Conservation (phyloP, 1,140 invertebrate species). For the Drosophila triauraria region DNA sequence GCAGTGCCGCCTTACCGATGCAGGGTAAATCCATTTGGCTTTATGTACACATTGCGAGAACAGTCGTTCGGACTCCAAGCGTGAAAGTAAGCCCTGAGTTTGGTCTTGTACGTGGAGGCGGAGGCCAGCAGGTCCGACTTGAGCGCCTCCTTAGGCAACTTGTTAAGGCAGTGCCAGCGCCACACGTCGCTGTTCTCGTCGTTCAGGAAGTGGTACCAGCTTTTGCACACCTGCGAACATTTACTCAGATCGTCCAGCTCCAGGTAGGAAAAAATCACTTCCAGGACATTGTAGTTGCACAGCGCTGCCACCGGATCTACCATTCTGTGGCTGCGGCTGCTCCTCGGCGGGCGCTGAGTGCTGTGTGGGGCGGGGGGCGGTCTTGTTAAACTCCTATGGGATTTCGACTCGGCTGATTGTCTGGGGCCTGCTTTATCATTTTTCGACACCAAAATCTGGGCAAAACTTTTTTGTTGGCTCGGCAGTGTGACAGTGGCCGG, state of each 20-base stretch:
- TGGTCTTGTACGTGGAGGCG: constrained; percentile 96
- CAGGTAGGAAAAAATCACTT: constrained; percentile 97
- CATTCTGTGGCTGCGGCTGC: constrained; percentile 65
- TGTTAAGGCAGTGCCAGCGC: constrained; percentile 95
- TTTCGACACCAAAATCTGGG: constrained; percentile 26
- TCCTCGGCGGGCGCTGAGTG: constrained; percentile 15
- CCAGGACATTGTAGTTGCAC: constrained; percentile 91
- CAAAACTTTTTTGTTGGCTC: constrained; percentile 22
- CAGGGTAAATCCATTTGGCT: constrained; percentile 98
- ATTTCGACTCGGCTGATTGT: constrained; percentile 30
- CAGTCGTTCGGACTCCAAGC: constrained; percentile 99
- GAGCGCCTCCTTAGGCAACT: constrained; percentile 95
- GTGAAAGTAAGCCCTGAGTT: constrained; percentile 97
- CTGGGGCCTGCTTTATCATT: constrained; percentile 48
- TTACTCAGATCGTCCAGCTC: constrained; percentile 93
- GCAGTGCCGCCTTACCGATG: constrained; percentile 88
- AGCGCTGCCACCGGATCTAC: constrained; percentile 72
- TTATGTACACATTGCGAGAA: constrained; percentile 98
- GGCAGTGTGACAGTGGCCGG: constrained; percentile 18
- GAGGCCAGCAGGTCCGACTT: constrained; percentile 96
- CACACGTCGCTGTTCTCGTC: constrained; percentile 98
- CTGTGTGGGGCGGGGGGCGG: not conserved
- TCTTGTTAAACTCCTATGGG: constrained; percentile 32
- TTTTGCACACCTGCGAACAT: constrained; percentile 97
- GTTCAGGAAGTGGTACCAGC: constrained; percentile 95